phyloP scores from a whole-genome alignment of 2,888 invertebrate genomes.

The Panopea generosa region DNA sequence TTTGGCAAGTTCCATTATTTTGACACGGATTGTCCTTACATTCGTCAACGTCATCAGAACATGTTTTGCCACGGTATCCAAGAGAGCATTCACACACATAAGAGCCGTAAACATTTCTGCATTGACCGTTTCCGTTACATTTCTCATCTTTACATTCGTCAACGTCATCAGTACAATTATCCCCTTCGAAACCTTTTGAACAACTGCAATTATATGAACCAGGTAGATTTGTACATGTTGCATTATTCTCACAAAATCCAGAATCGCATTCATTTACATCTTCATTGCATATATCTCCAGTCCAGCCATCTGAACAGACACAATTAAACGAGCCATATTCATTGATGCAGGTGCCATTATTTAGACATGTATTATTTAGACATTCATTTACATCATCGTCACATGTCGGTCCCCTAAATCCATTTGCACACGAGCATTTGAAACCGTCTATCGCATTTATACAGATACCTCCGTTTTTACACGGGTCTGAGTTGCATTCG shows the following conservation, averaged over 20 bases:
- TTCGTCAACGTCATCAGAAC: conserved; percentile 11
- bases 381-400: conserved; percentile 59
- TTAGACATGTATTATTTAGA: background rate
- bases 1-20: conserved; percentile 13
- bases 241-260: no score
- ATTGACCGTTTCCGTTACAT: no score
- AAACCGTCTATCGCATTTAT: conserved; percentile 54
- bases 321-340: no score
- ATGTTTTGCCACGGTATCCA: background rate
- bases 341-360: no score
- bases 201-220: no score
- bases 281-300: background rate
- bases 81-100: no score
- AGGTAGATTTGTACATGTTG: no score
- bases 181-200: no score
- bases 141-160: no score
- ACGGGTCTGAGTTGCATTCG: background rate
- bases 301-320: no score
- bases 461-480: conserved; percentile 61
- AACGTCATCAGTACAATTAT: no score
- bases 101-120: no score
- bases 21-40: background rate
- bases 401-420: conserved; percentile 60
- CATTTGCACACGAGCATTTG: conserved; percentile 58
- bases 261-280: conserved; percentile 6